Percentiles rank a stretch among this genome's conserved stretches.
Conservation (phyloP, 1,140 invertebrate genomes). For the Odontomachus brunneus region DNA sequence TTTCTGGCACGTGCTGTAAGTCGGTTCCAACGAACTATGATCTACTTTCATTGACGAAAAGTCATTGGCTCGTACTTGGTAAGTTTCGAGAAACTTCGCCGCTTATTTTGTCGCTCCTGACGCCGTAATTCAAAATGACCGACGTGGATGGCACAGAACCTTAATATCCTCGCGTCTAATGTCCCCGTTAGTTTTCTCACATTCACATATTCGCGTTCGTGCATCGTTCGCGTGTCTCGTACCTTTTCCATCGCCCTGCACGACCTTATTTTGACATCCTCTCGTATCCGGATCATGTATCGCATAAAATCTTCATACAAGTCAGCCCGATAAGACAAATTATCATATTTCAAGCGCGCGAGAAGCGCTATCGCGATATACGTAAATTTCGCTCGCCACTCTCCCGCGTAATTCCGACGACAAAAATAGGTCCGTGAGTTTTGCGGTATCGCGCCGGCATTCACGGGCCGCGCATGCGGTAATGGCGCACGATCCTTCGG, state of each 20-base stretch:
- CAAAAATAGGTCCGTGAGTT: neutral
- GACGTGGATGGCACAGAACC: neutral
- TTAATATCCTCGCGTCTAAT: neutral
- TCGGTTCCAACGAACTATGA: slow-evolving; percentile 45
- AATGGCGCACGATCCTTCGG: neutral
- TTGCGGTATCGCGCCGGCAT: neutral
- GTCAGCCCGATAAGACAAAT: neutral
- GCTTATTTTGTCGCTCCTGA: neutral
- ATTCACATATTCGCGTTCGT: neutral
- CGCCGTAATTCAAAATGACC: slow-evolving; percentile 7
- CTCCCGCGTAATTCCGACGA: neutral
- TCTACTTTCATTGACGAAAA: slow-evolving; percentile 53
- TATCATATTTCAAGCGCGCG: neutral
- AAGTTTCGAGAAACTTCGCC: slow-evolving; percentile 22
- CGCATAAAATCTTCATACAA: neutral
- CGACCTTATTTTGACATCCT: neutral
- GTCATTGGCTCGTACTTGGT: slow-evolving; percentile 18
- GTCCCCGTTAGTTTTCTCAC: neutral
- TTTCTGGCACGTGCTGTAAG: slow-evolving; percentile 44
- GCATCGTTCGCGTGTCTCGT: neutral
- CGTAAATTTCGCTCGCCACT: neutral
- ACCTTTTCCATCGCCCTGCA: neutral
- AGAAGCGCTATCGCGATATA: neutral
- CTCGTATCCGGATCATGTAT: neutral
- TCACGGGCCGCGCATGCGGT: neutral